A percentile compares a stretch with the other conserved stretches of the same genome.
Conservation (phyloP, 2,113 vertebrate species). For the Stomatorhinus ivindoensis region DNA sequence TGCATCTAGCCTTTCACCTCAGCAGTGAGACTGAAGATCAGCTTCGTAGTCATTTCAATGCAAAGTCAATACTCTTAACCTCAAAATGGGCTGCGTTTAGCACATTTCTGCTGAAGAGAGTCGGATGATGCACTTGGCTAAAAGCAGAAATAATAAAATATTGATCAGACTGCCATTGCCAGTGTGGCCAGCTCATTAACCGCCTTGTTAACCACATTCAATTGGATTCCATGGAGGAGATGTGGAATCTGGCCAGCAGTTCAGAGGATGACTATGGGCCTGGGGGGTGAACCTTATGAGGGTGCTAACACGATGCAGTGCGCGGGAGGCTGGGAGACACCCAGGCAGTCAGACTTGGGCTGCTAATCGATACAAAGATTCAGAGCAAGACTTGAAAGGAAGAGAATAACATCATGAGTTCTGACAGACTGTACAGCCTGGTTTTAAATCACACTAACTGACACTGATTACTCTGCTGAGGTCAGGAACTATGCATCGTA, state of each 20-base stretch:
- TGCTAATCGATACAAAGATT: neutral
- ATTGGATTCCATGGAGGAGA: neutral
- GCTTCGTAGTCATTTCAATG: neutral
- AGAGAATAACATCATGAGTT: too few relatives aligned
- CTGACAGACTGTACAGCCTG: neutral
- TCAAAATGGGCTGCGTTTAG: neutral
- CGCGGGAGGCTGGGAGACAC: neutral
- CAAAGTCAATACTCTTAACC: neutral
- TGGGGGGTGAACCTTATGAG: neutral
- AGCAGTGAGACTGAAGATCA: neutral
- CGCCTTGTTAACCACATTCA: neutral
- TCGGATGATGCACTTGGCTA: neutral
- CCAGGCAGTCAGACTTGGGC: neutral
- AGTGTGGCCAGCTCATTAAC: neutral
- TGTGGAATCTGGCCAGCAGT: neutral
- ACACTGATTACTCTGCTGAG: neutral
- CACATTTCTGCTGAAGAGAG: neutral
- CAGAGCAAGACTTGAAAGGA: neutral
- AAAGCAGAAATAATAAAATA: constrained; percentile 3
- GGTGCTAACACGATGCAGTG: neutral
- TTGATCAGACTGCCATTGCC: too few relatives aligned
- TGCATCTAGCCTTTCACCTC: neutral
- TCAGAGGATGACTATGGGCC: neutral
- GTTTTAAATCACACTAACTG: neutral
- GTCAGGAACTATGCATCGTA: neutral